phyloP scores from a whole-genome alignment of 2,113 vertebrate species.

The Eira barbara region DNA sequence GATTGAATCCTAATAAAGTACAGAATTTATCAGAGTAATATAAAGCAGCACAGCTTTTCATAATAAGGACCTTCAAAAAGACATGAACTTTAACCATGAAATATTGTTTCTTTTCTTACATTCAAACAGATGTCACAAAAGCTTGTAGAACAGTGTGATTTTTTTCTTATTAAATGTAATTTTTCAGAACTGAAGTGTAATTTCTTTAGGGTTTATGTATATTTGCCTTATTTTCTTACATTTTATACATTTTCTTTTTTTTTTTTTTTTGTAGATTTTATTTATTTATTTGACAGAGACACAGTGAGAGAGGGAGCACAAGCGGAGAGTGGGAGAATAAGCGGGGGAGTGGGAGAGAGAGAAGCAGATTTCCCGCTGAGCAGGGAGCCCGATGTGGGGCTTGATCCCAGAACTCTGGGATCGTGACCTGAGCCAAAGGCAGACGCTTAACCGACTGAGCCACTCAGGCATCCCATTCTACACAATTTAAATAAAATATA shows the following conservation, averaged over 20 bases:
- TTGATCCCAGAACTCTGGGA: too few relatives aligned
- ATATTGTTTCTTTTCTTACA: constrained; percentile 14
- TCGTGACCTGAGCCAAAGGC: too few relatives aligned
- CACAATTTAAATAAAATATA: neutral
- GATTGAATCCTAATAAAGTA: constrained; percentile 65
- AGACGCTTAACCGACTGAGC: too few relatives aligned
- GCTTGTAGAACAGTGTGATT: neutral
- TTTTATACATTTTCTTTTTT: neutral
- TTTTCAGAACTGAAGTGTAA: neutral
- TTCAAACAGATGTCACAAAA: constrained; percentile 27
- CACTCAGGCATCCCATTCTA: neutral
- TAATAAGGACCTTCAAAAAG: constrained; percentile 56
- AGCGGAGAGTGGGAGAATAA: too few relatives aligned
- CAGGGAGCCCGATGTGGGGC: too few relatives aligned
- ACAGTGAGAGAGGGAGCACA: too few relatives aligned
- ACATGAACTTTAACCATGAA: constrained; percentile 48
- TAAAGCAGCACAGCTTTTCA: constrained; percentile 45
- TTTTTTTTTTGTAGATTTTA: too few relatives aligned
- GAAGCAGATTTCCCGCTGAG: too few relatives aligned
- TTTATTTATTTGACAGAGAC: too few relatives aligned
- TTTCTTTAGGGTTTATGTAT: constrained; percentile 16
- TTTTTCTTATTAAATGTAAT: constrained; percentile 4
- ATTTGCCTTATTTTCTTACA: neutral
- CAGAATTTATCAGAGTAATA: constrained; percentile 61
- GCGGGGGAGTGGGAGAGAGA: too few relatives aligned